These are phyloP conservation scores for Podargus strigoides DNA, from an alignment of 2,797 vertebrate genomes.

Conservation along the genomic window DNA sequence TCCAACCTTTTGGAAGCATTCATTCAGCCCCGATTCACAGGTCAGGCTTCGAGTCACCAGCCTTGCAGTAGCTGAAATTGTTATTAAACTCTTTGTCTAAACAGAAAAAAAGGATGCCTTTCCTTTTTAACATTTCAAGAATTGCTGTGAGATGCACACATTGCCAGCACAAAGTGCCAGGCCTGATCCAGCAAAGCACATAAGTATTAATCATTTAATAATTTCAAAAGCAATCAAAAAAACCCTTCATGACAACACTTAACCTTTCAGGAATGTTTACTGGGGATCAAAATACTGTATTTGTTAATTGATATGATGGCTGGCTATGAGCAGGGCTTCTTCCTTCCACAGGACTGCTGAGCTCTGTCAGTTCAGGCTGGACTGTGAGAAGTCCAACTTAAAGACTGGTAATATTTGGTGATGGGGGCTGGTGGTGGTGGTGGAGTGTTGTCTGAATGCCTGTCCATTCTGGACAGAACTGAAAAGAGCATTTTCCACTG, in stretches of 20 bases:
- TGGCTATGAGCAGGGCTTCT: neutral
- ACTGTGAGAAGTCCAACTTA: neutral
- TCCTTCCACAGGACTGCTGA: neutral
- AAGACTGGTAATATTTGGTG: neutral
- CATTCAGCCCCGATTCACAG: conserved; percentile 3
- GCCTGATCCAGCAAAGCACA: neutral
- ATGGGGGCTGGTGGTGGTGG: neutral
- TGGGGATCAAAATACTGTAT: neutral
- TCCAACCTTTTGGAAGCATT: conserved; percentile 25
- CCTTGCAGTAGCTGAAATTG: neutral
- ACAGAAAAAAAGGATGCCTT: neutral
- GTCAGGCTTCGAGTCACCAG: conserved; percentile 35
- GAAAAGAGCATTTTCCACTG: conserved; percentile 50
- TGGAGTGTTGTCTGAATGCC: neutral
- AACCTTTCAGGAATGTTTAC: conserved; percentile 38
- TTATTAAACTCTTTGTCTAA: conserved; percentile 18
- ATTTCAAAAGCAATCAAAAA: conserved; percentile 49
- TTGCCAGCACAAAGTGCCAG: conserved; percentile 17
- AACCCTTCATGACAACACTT: neutral
- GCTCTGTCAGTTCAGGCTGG: neutral
- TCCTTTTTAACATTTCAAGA: conserved; percentile 1
- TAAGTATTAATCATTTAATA: conserved; percentile 55
- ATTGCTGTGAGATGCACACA: neutral
- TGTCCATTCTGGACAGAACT: conserved; percentile 29
- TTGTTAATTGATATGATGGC: conserved; percentile 3